Percentiles rank a stretch among this genome's conserved stretches.
These are phyloP conservation scores for Nannobrachium achirus DNA, from an alignment of 2,113 vertebrate species.

Conservation along the genomic window DNA sequence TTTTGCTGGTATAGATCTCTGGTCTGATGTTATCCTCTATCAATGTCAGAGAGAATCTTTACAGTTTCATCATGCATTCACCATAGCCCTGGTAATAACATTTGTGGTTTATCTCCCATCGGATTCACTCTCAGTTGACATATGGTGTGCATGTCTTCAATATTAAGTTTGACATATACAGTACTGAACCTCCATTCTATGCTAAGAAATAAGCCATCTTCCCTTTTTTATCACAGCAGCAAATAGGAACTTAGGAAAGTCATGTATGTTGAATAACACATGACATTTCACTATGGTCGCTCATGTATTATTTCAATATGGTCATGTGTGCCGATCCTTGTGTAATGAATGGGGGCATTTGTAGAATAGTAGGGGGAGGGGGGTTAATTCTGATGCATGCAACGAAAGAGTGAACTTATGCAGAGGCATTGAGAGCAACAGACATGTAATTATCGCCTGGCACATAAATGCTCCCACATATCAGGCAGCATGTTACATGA, in stretches of 20 bases:
- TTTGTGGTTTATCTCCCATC: slow-evolving; percentile 20
- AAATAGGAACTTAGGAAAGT: too few species aligned
- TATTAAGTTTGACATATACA: not conserved
- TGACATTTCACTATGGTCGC: not conserved
- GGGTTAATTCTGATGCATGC: slow-evolving; percentile 11
- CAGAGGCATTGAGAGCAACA: slow-evolving; percentile 28
- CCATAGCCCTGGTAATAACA: slow-evolving; percentile 2
- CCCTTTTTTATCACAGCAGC: too few species aligned
- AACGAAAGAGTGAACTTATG: not conserved
- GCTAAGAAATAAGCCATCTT: too few species aligned
- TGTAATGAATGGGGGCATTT: slow-evolving; percentile 26
- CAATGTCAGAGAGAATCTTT: not conserved
- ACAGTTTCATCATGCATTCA: not conserved
- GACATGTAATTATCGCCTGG: slow-evolving; percentile 45
- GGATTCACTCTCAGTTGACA: not conserved
- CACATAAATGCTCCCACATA: slow-evolving; percentile 33
- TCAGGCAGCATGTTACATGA: slow-evolving; percentile 20
- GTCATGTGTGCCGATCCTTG: too few species aligned
- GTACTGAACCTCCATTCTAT: too few species aligned
- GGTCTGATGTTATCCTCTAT: not conserved
- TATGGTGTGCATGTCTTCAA: not conserved
- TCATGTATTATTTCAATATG: not conserved
- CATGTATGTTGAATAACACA: too few species aligned
- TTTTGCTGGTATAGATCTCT: too few species aligned
- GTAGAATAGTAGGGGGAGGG: slow-evolving; percentile 8